Percentiles rank a stretch among this genome's conserved stretches.
These are phyloP conservation scores for Penaeus indicus DNA, from an alignment of 1,140 invertebrate species.

Conservation along the genomic window DNA sequence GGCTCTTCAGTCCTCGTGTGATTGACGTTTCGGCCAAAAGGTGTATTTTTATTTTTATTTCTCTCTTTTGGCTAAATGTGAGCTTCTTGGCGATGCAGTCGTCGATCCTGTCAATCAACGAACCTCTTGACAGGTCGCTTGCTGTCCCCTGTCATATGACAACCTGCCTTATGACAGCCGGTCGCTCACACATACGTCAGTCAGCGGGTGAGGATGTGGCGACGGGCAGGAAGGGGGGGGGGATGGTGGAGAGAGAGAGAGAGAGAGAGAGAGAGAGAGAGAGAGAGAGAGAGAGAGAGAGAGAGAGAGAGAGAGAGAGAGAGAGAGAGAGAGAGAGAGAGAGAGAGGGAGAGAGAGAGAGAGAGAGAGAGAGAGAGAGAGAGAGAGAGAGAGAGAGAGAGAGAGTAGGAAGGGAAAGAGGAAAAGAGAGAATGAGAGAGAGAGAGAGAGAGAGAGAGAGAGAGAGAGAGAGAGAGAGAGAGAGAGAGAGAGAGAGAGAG, in stretches of 20 bases:
- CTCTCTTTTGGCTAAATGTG: background rate
- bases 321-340: background rate
- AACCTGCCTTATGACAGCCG: background rate
- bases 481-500: too few species aligned
- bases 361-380: too few species aligned
- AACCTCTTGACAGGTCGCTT: background rate
- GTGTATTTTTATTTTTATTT: background rate
- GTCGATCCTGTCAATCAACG: background rate
- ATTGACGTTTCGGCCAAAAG: constrained; percentile 32
- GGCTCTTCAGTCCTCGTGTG: constrained; percentile 16
- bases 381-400: too few species aligned
- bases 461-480: too few species aligned
- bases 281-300: background rate
- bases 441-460: too few species aligned
- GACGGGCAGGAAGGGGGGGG: background rate
- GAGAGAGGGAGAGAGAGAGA: too few species aligned
- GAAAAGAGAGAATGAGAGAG: too few species aligned
- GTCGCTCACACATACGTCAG: background rate
- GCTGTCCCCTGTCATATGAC: too few species aligned
- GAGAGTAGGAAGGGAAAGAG: too few species aligned
- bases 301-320: background rate
- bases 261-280: background rate
- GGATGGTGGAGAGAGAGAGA: background rate
- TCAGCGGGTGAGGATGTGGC: background rate
- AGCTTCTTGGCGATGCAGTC: background rate